Conservation (phyloP, 2,888 invertebrate species). For the Rhingia rostrata region DNA sequence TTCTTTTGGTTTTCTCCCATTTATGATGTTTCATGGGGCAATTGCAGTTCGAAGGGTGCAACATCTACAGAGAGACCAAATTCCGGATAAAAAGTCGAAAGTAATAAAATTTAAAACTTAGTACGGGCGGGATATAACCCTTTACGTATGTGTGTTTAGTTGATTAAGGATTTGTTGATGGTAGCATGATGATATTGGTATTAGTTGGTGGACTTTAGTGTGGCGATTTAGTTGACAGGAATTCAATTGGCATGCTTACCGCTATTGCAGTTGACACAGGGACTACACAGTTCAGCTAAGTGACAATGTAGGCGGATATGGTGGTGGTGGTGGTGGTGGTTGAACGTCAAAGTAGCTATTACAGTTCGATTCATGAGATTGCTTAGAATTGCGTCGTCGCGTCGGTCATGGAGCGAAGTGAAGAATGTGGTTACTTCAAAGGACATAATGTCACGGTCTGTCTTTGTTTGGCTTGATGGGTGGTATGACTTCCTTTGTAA, state of each 20-base stretch:
- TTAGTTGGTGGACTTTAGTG: slow-evolving; percentile 26
- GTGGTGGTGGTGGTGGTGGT: slow-evolving; percentile 23
- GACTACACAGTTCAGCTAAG: slow-evolving; percentile 49
- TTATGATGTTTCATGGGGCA: slow-evolving; percentile 62
- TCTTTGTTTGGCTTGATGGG: neutral
- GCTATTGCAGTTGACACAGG: slow-evolving; percentile 26
- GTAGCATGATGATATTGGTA: slow-evolving; percentile 1
- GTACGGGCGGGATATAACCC: neutral
- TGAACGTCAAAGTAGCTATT: slow-evolving; percentile 39
- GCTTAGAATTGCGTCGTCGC: slow-evolving; percentile 10
- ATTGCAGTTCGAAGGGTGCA: slow-evolving; percentile 48
- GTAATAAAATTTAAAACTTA: slow-evolving; percentile 58
- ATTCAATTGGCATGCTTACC: slow-evolving; percentile 68
- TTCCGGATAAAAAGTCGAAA: slow-evolving; percentile 52
- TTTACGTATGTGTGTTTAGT: too few species aligned
- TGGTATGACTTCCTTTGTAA: slow-evolving; percentile 16
- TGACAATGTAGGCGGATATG: slow-evolving; percentile 55
- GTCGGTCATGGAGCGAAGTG: neutral
- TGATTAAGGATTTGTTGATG: neutral
- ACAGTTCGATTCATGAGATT: slow-evolving; percentile 39
- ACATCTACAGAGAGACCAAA: slow-evolving; percentile 32
- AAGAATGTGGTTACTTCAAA: neutral
- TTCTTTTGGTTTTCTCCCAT: slow-evolving; percentile 34
- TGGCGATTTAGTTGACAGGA: slow-evolving; percentile 68
- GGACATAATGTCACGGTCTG: slow-evolving; percentile 27